Base-by-base conservation (phyloP, 2,797 vertebrate genomes). In the Poecilia picta region DNA sequence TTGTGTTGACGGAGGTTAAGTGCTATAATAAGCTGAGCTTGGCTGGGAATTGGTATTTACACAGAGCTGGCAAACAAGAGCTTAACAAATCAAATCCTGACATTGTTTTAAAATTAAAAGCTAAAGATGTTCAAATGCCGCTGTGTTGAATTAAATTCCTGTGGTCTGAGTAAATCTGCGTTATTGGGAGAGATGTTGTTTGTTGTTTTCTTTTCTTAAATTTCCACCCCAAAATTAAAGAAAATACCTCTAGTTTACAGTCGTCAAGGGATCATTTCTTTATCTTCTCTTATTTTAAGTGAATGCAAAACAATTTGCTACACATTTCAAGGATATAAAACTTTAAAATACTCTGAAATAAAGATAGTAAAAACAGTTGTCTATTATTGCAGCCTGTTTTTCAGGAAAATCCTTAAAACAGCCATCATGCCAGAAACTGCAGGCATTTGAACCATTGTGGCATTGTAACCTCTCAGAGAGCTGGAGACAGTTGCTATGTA, bases 1-100 rank as follows among this genome's bases (percentile, higher is more conserved):
- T 81, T 71, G 74, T 83, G 85, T 85, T 84, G 71, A 70, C 79
- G 68, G 76, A 86, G 87, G 88, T 91, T 84, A 90, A 91, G 83
- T 79, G 81, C 79, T 82, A n/a, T n/a, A 84, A 81, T 89, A 57
- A 77, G 81, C 85, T 68, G 72, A 87, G 83, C 73, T 84, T 74
- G 47, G 80, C 76, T 82, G 73, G 64, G 74, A 85, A 70, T 83
- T 64, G 15, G 66, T 78, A 57, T 87, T 92, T 76, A 59, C 83
- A 84, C 64, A 84, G 57, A 83, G 55, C 18, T 3, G 51, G 66
- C 73, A 77, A 36, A 51, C 45, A 76, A 72, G 64, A 76, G 80
- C 81, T 81, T 73, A 78, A 13, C 49, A 33, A 74, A 79, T 82
- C 74, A 64, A 23, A 80, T 53, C 71, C 74, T 64, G n/a, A 59